Conservation (phyloP, 92 coral and sea anemone genomes). For the Montipora capitata region DNA sequence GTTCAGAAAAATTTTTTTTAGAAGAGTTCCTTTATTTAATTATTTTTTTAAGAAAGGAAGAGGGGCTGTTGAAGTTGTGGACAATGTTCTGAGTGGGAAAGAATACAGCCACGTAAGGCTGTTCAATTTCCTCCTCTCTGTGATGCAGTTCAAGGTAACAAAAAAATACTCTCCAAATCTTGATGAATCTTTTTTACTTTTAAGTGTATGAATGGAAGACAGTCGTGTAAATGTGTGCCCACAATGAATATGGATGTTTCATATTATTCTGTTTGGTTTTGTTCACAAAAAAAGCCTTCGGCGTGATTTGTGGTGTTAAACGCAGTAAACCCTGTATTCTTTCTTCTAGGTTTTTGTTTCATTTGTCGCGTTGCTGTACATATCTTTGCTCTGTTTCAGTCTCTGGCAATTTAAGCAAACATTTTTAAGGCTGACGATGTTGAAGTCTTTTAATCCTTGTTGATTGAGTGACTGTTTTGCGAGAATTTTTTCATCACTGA, state of each 20-base stretch:
- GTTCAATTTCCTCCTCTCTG: constrained; percentile 40
- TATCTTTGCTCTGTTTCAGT: too few relatives aligned
- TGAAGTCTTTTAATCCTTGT: not conserved
- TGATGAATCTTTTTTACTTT: not conserved
- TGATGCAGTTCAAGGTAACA: constrained; percentile 22
- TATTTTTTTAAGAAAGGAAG: not conserved
- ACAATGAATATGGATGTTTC: not conserved
- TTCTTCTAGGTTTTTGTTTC: too few relatives aligned
- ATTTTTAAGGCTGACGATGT: not conserved
- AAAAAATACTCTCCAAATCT: constrained; percentile 22
- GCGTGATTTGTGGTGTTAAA: not conserved
- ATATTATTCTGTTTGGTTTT: constrained; percentile 16
- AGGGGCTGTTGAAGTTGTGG: not conserved
- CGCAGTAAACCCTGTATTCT: too few relatives aligned
- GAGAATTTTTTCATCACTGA: too few relatives aligned
- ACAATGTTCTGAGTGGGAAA: not conserved
- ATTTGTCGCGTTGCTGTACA: too few relatives aligned
- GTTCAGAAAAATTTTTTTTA: not conserved
- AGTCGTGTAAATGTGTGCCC: not conserved
- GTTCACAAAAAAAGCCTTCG: not conserved
- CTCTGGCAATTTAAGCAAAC: too few relatives aligned
- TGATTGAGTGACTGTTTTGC: not conserved
- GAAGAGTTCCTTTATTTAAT: not conserved
- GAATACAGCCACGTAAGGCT: not conserved
- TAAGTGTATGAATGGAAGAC: constrained; percentile 16